These are phyloP conservation scores for Heliconius cydno DNA, from an alignment of 2,888 invertebrate genomes.

Conservation along the genomic window DNA sequence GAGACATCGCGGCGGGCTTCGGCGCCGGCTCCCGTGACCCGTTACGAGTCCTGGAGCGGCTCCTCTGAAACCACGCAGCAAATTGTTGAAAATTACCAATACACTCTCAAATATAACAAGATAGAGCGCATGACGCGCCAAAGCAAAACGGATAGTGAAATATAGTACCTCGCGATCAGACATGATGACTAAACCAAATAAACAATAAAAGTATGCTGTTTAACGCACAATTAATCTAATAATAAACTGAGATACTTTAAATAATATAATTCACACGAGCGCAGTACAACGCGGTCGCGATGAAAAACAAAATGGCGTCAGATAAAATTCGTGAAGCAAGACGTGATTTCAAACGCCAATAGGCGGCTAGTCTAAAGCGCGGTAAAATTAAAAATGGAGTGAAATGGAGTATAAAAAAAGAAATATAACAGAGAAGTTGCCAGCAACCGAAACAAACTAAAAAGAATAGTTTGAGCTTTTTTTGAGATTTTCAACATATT, in stretches of 20 bases:
- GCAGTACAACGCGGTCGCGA: conserved; percentile 52
- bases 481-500: not conserved
- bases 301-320: conserved; percentile 54
- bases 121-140: conserved; percentile 64
- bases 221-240: conserved; percentile 68
- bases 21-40: conserved; percentile 77
- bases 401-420: not conserved
- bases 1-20: conserved; percentile 73
- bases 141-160: conserved; percentile 58
- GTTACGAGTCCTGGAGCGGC: conserved; percentile 80
- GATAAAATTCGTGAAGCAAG: conserved; percentile 29
- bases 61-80: conserved; percentile 71
- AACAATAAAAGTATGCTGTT: conserved; percentile 60
- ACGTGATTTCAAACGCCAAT: conserved; percentile 33
- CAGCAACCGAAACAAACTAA: not conserved
- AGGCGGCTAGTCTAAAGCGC: not conserved
- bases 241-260: conserved; percentile 57
- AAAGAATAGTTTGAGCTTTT: not conserved
- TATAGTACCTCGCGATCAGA: conserved; percentile 81
- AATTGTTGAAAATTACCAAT: conserved; percentile 29
- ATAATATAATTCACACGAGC: conserved; percentile 62
- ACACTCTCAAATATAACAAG: conserved; percentile 52
- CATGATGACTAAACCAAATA: conserved; percentile 64
- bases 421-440: not conserved
- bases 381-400: not conserved